Base-by-base conservation (phyloP, 2,113 vertebrate species). In the Copsychus sechellarum region DNA sequence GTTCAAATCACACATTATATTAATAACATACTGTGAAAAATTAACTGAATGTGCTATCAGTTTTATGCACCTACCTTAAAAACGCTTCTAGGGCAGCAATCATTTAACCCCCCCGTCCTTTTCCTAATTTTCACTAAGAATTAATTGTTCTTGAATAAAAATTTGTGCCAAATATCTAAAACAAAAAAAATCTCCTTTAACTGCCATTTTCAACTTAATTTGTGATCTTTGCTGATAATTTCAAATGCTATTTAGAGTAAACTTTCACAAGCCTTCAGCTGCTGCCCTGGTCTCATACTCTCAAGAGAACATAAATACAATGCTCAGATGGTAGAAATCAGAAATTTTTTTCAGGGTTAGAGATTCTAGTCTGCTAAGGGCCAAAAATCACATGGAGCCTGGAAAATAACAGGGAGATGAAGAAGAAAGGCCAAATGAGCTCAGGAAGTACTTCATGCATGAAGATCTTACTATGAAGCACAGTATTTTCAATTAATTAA, bases 31-130 rank as follows among this genome's bases (percentile, higher is more conserved):
- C 14, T 8, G 5, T 74, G 71, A 79, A 80, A 85, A 88, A 48
- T 26, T 38, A 91, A 57, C 10, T 86, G 25, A 62, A 61, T 1
- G 0, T 20, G 12, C 47, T 54, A 43, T n/a, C 56, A 56, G 24
- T 50, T 93, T 69, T 83, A 83, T 9, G 6, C 6, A 2, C 33
- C 33, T 69, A 61, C 38, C 25, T 83, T 80, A 66, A 81, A 77
- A 77, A 50, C 10, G 54, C 7, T 76, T 69, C 48, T 54, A 43
- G 73, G 33, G n/a, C 45, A 92, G 61, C 23, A 66, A 38, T 14
- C 7, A 76, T 9, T 64, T 69, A 14, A 4, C 4, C 0, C 2
- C 2, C 4, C 6, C 2, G 2, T 31, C 7, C 33, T 53, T 22
- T 66, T 69, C 50, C 51, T 53, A 71, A 14, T 70, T 74, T 73